Base-by-base conservation (phyloP, 2,113 vertebrate genomes). In the Hiodon tergisus region DNA sequence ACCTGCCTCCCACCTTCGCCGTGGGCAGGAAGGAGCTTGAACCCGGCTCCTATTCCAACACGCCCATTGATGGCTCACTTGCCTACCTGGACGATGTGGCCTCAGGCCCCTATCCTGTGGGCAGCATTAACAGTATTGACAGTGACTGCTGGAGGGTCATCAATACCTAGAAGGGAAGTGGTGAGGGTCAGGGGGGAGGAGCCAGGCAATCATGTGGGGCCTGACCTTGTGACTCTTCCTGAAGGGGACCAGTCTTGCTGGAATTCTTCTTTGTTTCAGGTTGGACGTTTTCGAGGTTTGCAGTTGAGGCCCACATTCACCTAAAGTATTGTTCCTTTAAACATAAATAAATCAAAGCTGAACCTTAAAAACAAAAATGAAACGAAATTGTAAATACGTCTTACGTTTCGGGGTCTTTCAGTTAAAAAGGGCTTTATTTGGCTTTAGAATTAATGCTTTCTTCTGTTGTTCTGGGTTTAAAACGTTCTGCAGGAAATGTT, bases 131-230 rank as follows among this genome's bases (percentile, higher is more conserved):
- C 90, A 97, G 95, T 81, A 82, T 92, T 0, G 96, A 98, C 89
- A 97, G 94, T 1, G 95, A 97, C 79, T 94, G 93, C 82, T 98
- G 96, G 97, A 97, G 93, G 86, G 90, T 91, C 16, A 86, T 98
- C 84, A 95, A 95, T 0, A 87, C 87, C 76, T 98, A 81, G 93
- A 2, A 3, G 14, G 51, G 46, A 72, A n/a, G 61, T 5, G 63
- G 4, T 11, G 1, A 69, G 71, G n/a, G 9, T 62, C 5, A 31
- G 71, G 60, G 76, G n/a, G 13, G 0, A 47, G 1, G 4, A 11
- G 14, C 52, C 69, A 69, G 69, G 67, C 53, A 70, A 13, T 80
- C 48, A 55, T 83, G 73, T 52, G 62, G 48, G 57, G 50, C n/a
- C 47, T 62, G 78, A 80, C 79, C 83, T 85, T 81, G 0, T 1